Evolutionary conservation across 2,888 invertebrate genomes (phyloP).

Genomic region (Heteromurus nitidus): DNA sequence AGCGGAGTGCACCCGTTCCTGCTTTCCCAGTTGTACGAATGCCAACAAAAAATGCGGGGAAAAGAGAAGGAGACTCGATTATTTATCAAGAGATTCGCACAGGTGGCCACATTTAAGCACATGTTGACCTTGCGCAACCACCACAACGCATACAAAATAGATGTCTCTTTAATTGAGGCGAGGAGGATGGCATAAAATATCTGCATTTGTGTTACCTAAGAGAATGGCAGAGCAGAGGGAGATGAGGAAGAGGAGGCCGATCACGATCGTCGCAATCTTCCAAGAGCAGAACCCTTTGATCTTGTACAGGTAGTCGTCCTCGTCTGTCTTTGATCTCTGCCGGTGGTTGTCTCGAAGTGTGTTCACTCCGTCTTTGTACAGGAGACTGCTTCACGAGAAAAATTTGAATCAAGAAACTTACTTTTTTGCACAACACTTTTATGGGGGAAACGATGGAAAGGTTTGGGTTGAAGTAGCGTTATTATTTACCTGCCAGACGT

Average conservation of each 20-base stretch:
- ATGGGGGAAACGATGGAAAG: background rate
- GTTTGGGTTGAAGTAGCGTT: background rate
- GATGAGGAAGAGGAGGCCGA: constrained; percentile 65
- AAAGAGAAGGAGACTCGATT: background rate
- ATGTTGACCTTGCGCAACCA: no score
- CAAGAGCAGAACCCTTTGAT: constrained; percentile 73
- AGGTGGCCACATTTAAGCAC: no score
- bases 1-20: constrained; percentile 71
- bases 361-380: constrained; percentile 72
- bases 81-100: background rate
- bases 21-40: background rate
- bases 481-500: constrained; percentile 65
- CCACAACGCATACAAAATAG: no score
- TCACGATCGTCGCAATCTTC: constrained; percentile 68
- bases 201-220: no score
- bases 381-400: constrained; percentile 60
- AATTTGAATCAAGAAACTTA: no score
- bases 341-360: constrained; percentile 48
- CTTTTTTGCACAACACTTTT: no score
- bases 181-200: no score
- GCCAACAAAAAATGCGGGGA: background rate
- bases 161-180: no score
- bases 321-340: constrained; percentile 70
- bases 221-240: constrained; percentile 71
- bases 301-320: constrained; percentile 73